Percentiles rank a stretch among this genome's conserved stretches.
Conservation (phyloP, 2,888 invertebrate genomes). For the Zeuzera pyrina region DNA sequence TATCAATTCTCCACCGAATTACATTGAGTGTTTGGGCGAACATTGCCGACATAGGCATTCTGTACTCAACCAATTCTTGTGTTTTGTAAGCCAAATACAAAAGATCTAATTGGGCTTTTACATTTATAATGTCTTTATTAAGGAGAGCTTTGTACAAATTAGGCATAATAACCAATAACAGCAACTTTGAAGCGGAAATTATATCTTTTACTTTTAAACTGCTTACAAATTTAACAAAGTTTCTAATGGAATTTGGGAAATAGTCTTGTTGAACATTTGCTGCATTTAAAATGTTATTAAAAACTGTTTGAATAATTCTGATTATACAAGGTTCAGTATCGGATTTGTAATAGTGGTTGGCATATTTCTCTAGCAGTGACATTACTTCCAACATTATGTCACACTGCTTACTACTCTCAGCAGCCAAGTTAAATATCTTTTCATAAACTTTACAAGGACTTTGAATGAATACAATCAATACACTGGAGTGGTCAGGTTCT, state of each 20-base stretch:
- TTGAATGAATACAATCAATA: constrained; percentile 46
- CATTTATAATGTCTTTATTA: constrained; percentile 26
- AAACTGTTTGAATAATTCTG: constrained; percentile 27
- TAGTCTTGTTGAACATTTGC: constrained; percentile 31
- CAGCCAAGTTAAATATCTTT: constrained; percentile 43
- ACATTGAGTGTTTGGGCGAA: constrained; percentile 47
- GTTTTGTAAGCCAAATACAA: constrained; percentile 31
- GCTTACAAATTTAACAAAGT: constrained; percentile 40
- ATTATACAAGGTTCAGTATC: constrained; percentile 49
- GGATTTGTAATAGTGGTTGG: constrained; percentile 38
- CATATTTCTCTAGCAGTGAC: constrained; percentile 36
- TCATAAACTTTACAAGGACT: constrained; percentile 40
- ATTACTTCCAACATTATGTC: constrained; percentile 47
- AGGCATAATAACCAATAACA: constrained; percentile 52
- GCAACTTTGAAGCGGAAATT: constrained; percentile 35
- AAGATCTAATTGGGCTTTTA: constrained; percentile 37
- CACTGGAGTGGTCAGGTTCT: constrained; percentile 34
- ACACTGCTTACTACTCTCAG: constrained; percentile 40
- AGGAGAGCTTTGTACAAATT: constrained; percentile 42
- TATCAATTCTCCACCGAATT: constrained; percentile 45
- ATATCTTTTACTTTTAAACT: constrained; percentile 33
- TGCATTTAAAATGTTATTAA: constrained; percentile 27
- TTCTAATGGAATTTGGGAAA: too few relatives aligned
- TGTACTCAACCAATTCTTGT: constrained; percentile 38
- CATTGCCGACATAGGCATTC: constrained; percentile 56